Evolutionary conservation across 2,797 vertebrate genomes (phyloP), one percentile per base, ranked within the genome.

Genomic region (Pteropus rufus): DNA sequence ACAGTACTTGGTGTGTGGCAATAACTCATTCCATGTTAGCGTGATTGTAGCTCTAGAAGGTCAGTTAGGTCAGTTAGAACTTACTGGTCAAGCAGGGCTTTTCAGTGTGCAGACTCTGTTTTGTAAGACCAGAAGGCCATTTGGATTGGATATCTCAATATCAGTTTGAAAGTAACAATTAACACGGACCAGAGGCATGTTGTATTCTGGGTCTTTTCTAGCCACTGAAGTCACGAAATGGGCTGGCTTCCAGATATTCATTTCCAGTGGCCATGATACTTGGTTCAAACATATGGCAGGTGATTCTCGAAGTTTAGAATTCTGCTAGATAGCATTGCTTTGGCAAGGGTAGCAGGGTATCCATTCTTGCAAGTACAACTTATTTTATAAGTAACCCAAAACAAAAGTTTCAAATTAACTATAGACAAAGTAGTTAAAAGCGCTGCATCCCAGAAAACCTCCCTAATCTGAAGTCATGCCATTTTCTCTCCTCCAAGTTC

Each of bases 11-110:
- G 29, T 7, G 5, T 1, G 0, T 29, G 15, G 64, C 7, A 1
- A 8, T 54, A 5, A 29, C 72, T 36, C 34, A 11, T 24, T 52
- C n/a, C 5, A 0, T 0, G 0, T 39, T 31, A 11, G 26, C 23
- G 23, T 2, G 24, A 4, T 1, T n/a, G 34, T 18, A 41, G 64
- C 70, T 79, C 23, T 6, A 7, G 31, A 23, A n/a, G 29, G 34
- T n/a, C n/a, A 12, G 3, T 36, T 36, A 23, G 54, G 15, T 26
- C 0, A 23, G 31, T n/a, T 34, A 60, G 77, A 65, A 19, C 10
- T 24, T 26, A 0, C 7, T 18, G 5, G 15, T 19, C 34, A 14
- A 7, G 46, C n/a, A 6, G 2, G 67, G 14, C n/a, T 18, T 65
- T 79, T 79, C 52, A 18, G 1, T 7, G 5, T 64, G 72, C 10